These are phyloP conservation scores for Dinothrombium tinctorium DNA, from an alignment of 1,140 invertebrate genomes.

Conservation along the genomic window DNA sequence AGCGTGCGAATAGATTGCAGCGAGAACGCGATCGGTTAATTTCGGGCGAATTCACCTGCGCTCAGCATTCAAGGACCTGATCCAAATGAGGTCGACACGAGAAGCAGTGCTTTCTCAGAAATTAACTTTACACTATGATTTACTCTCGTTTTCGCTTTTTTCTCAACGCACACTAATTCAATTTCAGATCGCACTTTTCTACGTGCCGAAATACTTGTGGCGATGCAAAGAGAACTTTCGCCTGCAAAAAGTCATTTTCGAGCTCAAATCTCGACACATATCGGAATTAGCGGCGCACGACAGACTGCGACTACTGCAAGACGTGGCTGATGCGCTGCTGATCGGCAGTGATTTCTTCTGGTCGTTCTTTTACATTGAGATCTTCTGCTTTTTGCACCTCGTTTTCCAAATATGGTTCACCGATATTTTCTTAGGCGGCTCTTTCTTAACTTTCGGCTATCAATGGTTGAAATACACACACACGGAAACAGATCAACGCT, in stretches of 20 bases:
- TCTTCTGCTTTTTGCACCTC: conserved; percentile 17
- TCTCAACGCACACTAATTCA: background rate
- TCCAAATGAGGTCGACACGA: too few species aligned
- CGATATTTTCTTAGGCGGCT: conserved; percentile 31
- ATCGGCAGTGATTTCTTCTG: conserved; percentile 34
- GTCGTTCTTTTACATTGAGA: conserved; percentile 37
- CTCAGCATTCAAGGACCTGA: too few species aligned
- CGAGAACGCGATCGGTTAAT: too few species aligned
- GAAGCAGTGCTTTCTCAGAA: too few species aligned
- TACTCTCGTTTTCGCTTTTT: background rate
- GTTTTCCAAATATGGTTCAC: conserved; percentile 20
- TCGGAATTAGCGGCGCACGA: conserved; percentile 5
- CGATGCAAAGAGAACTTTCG: conserved; percentile 37
- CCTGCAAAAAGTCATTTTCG: conserved; percentile 25
- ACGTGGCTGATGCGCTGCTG: background rate
- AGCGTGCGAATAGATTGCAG: too few species aligned
- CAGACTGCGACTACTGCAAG: background rate
- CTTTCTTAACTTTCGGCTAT: conserved; percentile 16
- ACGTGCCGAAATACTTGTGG: conserved; percentile 16
- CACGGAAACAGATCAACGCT: conserved; percentile 39
- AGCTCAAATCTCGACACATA: conserved; percentile 22
- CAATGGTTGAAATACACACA: conserved; percentile 54
- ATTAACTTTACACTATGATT: background rate
- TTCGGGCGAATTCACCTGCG: too few species aligned
- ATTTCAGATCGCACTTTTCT: conserved; percentile 13